Evolutionary conservation across 2,888 invertebrate species (phyloP).

Genomic region (Schizotus pectinicornis): DNA sequence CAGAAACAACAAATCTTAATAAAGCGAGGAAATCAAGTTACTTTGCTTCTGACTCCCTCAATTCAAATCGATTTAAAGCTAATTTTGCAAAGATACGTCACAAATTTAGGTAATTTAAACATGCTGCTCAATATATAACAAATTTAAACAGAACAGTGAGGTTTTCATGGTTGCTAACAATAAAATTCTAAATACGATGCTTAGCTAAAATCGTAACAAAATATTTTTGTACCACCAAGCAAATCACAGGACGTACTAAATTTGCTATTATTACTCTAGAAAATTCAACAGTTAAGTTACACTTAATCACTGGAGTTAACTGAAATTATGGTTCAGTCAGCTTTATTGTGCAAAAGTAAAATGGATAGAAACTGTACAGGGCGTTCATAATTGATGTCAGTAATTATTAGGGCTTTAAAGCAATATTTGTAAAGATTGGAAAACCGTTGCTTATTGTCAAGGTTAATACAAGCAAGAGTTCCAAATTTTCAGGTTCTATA

Average conservation of each 20-base stretch:
- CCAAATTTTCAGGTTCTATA: no score
- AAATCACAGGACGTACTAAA: constrained; percentile 10
- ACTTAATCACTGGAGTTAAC: no score
- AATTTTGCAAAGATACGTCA: constrained; percentile 2
- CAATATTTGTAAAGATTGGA: no score
- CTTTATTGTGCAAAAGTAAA: no score
- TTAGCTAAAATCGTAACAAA: constrained; percentile 9
- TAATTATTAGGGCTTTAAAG: no score
- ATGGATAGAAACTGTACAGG: no score
- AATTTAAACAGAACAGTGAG: constrained; percentile 18
- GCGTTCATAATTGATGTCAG: no score
- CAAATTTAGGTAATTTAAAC: neutral
- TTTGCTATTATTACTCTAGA: neutral
- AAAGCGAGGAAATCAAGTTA: neutral
- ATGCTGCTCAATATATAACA: neutral
- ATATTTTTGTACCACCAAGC: constrained; percentile 18
- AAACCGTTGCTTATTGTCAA: no score
- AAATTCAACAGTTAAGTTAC: constrained; percentile 2
- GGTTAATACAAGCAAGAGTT: no score
- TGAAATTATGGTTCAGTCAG: no score
- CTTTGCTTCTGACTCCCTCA: constrained; percentile 9
- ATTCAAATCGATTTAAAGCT: constrained; percentile 12
- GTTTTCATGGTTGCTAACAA: constrained; percentile 24
- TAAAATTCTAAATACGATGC: constrained; percentile 8
- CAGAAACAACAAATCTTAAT: no score